Evolutionary conservation across 1,140 invertebrate species (phyloP), one percentile per base, ranked within the genome.

Genomic region (Leptoteleia sp.): DNA sequence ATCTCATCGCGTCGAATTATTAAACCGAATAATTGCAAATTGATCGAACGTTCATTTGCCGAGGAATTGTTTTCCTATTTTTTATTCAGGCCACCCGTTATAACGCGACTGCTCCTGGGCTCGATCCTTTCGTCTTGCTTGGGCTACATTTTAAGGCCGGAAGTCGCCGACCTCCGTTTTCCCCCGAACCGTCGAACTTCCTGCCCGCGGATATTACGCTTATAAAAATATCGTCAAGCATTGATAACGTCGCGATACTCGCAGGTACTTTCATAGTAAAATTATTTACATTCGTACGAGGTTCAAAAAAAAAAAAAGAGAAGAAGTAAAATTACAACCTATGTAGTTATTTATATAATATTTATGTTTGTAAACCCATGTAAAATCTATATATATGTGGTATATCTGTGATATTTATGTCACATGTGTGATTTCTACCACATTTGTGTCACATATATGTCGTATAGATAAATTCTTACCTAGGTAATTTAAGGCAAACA

Each of bases 161-260:
- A 67, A 54, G 47, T 67, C 35, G 38, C 11, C 29, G 47, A 68
- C 50, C 42, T 57, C 19, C 29, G 64, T 1, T 64, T 50, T n/a
- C 19, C 35, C n/a, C 35, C 19, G 17, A 42, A 43, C 37, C 48
- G 40, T 4, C 40, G 12, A 11, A n/a, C 40, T 68, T 68, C 64
- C 64, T 55, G 38, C 31, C 22, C 31, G 9, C 19, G 40, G 40
- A 57, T 15, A 57, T 68, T 68, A 37, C 27, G 17, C 64, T 57
- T 29, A 64, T 22, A 64, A 64, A 29, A 11, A 59, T 59, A 59
- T 27, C 15, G 16, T 42, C 8, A 43, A 42, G 1, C 16, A 15
- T 59, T 47, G 22, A 47, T 47, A 29, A 47, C 27, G 5, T 22
- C 29, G 8, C 1, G 1, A 31, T 9, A 1, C 29, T 4, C 8